Conservation (phyloP, 1,140 invertebrate genomes). For the Leptestheria dahalacensis region DNA sequence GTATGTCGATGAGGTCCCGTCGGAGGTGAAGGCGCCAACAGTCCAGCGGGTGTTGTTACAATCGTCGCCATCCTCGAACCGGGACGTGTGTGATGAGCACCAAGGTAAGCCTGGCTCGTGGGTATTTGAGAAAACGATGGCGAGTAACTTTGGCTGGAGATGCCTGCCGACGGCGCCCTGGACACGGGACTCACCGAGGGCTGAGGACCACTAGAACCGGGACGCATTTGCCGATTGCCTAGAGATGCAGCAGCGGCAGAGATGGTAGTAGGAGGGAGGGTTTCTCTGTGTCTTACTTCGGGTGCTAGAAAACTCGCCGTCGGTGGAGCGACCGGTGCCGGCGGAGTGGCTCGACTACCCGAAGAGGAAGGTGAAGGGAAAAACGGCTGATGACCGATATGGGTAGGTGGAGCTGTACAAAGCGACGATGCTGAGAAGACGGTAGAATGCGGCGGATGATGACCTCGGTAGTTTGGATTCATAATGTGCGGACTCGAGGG, state of each 20-base stretch:
- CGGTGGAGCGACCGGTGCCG: conserved; percentile 15
- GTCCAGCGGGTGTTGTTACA: no score
- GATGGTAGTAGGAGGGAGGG: no score
- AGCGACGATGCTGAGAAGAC: not conserved
- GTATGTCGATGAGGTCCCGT: no score
- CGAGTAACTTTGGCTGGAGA: not conserved
- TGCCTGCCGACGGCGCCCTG: not conserved
- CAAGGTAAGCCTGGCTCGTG: no score
- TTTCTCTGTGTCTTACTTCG: not conserved
- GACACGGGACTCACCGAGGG: no score
- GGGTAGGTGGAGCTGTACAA: not conserved
- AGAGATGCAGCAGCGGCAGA: not conserved
- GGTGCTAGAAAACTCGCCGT: conserved; percentile 11
- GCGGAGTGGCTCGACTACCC: conserved; percentile 6
- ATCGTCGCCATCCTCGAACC: no score
- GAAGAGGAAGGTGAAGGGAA: conserved; percentile 6
- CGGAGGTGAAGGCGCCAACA: no score
- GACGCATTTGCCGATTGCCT: not conserved
- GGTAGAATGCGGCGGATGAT: not conserved
- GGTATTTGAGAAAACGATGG: not conserved
- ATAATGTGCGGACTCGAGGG: not conserved
- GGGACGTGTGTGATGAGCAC: no score
- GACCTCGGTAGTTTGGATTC: not conserved
- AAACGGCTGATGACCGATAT: not conserved
- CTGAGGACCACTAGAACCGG: not conserved